Evolutionary conservation across 2,113 vertebrate genomes (phyloP), one percentile per base, ranked within the genome.

Genomic region (Anarhynchus alexandrinus): DNA sequence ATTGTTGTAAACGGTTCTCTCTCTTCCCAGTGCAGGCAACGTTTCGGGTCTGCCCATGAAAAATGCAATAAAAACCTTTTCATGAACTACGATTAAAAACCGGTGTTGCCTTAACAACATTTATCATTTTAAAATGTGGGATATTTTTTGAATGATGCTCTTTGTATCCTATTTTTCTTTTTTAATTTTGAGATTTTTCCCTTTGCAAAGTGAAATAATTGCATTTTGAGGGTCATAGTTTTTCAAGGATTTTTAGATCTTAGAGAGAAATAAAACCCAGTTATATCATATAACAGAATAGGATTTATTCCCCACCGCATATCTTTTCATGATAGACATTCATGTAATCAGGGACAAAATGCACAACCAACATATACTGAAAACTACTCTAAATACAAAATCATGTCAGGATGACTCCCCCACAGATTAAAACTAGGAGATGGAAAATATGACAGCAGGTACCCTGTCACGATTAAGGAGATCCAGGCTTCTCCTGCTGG

Each of bases 121-220:
- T 30, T 61, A 29, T 21, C 0, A 27, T 55, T 95, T 80, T 30
- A 12, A 92, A 67, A 71, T 40, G 9, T 18, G 36, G 1, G 20
- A 7, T 6, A 5, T 23, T 36, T 55, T 62, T 45, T 40, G 0
- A 82, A 67, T n/a, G n/a, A 45, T 20, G 3, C 0, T 57, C 69
- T 3, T 34, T 82, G 26, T 5, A 12, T 34, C 81, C 5, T n/a
- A 3, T 4, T 61, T 86, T 62, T 36, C 4, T 22, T 36, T 71
- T 78, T 82, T 43, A 45, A 57, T 65, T 42, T 74, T 74, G 23
- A 42, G 19, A 26, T 51, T 51, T 90, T 30, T 64, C 34, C 9
- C 3, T 72, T 67, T 61, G 19, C 10, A 90, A 74, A 87, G 29
- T 54, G 40, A 36, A 87, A 65, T 11, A 6, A 61, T 34, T 77